Evolutionary conservation across 2,888 invertebrate genomes (phyloP), one percentile per base, ranked within the genome.

Genomic region (Epinotia demarniana): DNA sequence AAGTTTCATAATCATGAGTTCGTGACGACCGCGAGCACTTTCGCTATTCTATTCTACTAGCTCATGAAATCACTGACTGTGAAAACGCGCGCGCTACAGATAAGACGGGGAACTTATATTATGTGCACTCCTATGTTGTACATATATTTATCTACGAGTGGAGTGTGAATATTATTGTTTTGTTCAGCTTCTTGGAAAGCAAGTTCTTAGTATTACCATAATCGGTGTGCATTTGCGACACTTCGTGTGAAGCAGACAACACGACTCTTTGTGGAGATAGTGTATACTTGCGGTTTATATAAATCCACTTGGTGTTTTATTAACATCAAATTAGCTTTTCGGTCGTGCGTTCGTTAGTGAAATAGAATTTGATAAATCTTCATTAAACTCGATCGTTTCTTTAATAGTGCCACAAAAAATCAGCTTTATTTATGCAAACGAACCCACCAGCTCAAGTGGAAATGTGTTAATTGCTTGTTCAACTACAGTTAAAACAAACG

Each of bases 401-500:
- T 5, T 49, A 4, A 46, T 16, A 12, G 46, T 46, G 13, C 13
- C 13, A 12, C 12, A 46, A 13, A 46, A 46, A 13, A 46, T 13
- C 16, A 16, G 4, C 5, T 16, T 49, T 4, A 0, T 55, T 18
- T 18, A 18, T 9, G 55, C n/a, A 18, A 39, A 62, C 18, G 0
- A 43, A 23, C 68, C 6, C n/a, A n/a, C n/a, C n/a, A n/a, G n/a
- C n/a, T 57, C 1, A 6, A 23, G 19, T 19, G 23, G 16, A 68
- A 67, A 27, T 33, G 39, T 39, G 39, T n/a, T 13, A 18, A 39
- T 57, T 57, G 39, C 39, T 68, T 39, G 67, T 68, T 57, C 43
- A 67, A 55, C 23, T 9, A 39, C 19, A 19, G 16, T 12, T 39
- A 33, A 57, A 57, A 68, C 57, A 33, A 67, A 68, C 43, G 1